Evolutionary conservation across 2,797 vertebrate genomes (phyloP), one percentile per base, ranked within the genome.

Genomic region (Danio jaintianensis): DNA sequence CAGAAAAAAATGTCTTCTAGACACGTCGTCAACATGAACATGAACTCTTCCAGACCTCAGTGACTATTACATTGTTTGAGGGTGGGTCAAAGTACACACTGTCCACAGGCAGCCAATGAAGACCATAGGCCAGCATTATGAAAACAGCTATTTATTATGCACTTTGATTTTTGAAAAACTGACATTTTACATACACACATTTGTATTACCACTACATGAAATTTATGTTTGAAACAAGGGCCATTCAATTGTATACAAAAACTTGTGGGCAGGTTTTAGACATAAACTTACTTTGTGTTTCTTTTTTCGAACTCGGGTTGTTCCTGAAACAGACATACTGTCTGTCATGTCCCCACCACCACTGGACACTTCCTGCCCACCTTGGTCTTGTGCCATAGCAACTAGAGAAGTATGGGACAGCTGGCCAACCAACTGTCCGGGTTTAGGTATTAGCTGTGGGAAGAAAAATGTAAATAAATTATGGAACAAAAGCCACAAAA

Each of bases 301-400:
- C 86, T 92, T 96, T 63, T 82, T 93, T 3, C 85, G 86, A 1
- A 85, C 48, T 7, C 79, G 89, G 8, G 90, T 82, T 13, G 86
- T 86, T 63, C 75, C 85, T 0, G 85, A 84, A 11, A 95, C 95
- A 0, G 95, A 95, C 75, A 92, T 69, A 81, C 96, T 97, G 88
- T 98, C 96, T 0, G 95, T 98, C 82, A 97, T 84, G 83, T 98
- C 96, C 20, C 95, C 95, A 0, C 93, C 93, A 1, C 94, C 95
- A 53, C 94, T 96, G 4, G 97, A 98, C 72, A 88, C 94, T n/a
- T 98, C 96, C 12, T 92, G 92, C 68, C 88, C 85, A 6, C 55
- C 78, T 6, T 81, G 81, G 12, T 93, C 93, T 59, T 13, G 82
- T 6, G 62, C 16, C 10, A 45, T 45, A 0, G 84, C 59, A 38